phyloP scores from a whole-genome alignment of 1,140 invertebrate genomes.

The Plodia interpunctella region DNA sequence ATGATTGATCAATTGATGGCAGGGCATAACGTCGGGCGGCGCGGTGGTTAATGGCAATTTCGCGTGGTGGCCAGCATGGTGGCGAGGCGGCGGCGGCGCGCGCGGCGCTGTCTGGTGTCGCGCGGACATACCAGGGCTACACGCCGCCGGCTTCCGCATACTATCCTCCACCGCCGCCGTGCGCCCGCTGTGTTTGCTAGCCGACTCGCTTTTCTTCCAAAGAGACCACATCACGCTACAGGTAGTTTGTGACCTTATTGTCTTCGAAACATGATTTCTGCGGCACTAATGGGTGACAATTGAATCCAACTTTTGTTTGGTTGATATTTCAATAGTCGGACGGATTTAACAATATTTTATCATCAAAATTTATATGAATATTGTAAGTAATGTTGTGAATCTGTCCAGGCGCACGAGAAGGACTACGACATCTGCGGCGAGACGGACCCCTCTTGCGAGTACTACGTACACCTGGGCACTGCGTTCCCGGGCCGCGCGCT shows the following conservation, averaged over 20 bases:
- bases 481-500: slow-evolving; percentile 42
- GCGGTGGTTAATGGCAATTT: slow-evolving; percentile 24
- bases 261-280: too few relatives aligned
- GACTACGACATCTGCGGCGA: slow-evolving; percentile 52
- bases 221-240: slow-evolving; percentile 39
- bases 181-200: slow-evolving; percentile 38
- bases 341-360: neutral
- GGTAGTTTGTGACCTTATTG: too few relatives aligned
- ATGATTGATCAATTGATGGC: too few relatives aligned
- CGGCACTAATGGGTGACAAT: too few relatives aligned
- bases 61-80: slow-evolving; percentile 35
- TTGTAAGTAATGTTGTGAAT: neutral
- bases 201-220: slow-evolving; percentile 40
- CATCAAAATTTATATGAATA: too few relatives aligned
- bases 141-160: slow-evolving; percentile 28
- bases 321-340: neutral
- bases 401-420: slow-evolving; percentile 45
- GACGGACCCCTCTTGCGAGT: slow-evolving; percentile 42
- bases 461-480: slow-evolving; percentile 47
- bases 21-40: slow-evolving; percentile 13
- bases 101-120: slow-evolving; percentile 29
- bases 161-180: slow-evolving; percentile 38
- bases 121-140: slow-evolving; percentile 27
- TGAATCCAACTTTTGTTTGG: too few relatives aligned
- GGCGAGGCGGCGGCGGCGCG: slow-evolving; percentile 34